These are phyloP conservation scores for Coreoperca whiteheadi DNA, from an alignment of 2,113 vertebrate species.

Conservation along the genomic window DNA sequence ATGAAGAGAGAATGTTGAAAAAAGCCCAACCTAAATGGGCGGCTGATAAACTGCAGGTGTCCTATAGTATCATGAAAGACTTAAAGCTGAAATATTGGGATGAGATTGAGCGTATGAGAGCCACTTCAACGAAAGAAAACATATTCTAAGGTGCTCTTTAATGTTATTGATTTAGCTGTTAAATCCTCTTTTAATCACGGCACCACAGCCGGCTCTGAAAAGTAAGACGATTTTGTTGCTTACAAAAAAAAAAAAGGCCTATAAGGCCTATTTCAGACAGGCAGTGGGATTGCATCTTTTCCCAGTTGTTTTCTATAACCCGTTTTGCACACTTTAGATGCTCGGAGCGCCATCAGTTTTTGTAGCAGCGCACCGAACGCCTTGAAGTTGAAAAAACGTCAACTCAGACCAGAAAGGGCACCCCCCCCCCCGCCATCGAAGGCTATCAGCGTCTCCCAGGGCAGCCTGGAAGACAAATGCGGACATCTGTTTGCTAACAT, in stretches of 20 bases:
- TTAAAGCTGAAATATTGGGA: conserved; percentile 46
- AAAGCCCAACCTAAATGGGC: not conserved
- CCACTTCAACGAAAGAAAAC: conserved; percentile 4
- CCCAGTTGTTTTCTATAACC: too few species aligned
- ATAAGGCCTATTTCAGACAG: too few species aligned
- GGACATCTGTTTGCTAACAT: too few species aligned
- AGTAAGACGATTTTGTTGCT: not conserved
- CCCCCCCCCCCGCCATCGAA: too few species aligned
- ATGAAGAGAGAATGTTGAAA: not conserved
- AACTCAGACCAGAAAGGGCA: too few species aligned
- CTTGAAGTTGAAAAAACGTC: too few species aligned
- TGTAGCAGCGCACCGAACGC: too few species aligned
- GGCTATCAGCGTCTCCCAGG: too few species aligned
- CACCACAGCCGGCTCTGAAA: conserved; percentile 13
- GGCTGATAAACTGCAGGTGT: conserved; percentile 37
- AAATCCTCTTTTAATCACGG: conserved; percentile 11
- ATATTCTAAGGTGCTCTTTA: conserved; percentile 6
- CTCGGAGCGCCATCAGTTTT: too few species aligned
- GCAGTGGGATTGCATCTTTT: too few species aligned
- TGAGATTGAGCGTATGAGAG: not conserved
- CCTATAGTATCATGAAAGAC: conserved; percentile 34
- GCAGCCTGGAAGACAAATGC: too few species aligned
- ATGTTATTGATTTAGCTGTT: conserved; percentile 32
- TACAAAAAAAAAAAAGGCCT: not conserved
- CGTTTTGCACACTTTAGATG: too few species aligned